Evolutionary conservation across 2,888 invertebrate species (phyloP), one percentile per base, ranked within the genome.

Genomic region (Ryuthela nishihirai): DNA sequence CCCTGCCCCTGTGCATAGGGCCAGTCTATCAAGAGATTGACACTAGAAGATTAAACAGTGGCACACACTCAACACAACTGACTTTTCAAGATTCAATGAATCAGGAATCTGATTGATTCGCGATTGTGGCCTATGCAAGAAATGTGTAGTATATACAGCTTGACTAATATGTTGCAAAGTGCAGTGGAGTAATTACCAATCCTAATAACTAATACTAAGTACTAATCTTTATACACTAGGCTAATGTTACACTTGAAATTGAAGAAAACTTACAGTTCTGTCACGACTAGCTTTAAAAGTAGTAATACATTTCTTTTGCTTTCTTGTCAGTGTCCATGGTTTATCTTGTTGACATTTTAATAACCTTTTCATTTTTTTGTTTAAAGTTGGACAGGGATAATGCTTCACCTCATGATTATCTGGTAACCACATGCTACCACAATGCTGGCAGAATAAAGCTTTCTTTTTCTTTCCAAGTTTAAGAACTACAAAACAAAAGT

Each of bases 231-330:
- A 46, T 32, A 25, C 18, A 3, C 9, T 4, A 20, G 18, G 10
- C 4, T 17, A 38, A 38, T 10, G 9, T 15, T 20, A 38, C n/a
- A 15, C n/a, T 4, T 9, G 12, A 35, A 23, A 15, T 4, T 29
- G 38, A 36, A 10, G 20, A 18, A 10, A n/a, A 15, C 17, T 45
- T 50, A 56, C 56, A 36, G 50, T 49, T 56, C 41, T 50, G 29
- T 23, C 41, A 6, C 32, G 38, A 12, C 44, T 20, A 23, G 35
- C 21, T 4, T 21, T 32, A 17, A 36, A 56, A 7, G 35, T 40
- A 5, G 15, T 50, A 3, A 50, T n/a, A 17, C 41, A 45, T 21
- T 36, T 44, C 25, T 29, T 56, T 21, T 56, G 49, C 4, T 26
- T 15, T 9, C n/a, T 41, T 17, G 40, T 56, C 10, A 45, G 24